phyloP scores from a whole-genome alignment of 2,888 invertebrate genomes.

The Clunio marinus region DNA sequence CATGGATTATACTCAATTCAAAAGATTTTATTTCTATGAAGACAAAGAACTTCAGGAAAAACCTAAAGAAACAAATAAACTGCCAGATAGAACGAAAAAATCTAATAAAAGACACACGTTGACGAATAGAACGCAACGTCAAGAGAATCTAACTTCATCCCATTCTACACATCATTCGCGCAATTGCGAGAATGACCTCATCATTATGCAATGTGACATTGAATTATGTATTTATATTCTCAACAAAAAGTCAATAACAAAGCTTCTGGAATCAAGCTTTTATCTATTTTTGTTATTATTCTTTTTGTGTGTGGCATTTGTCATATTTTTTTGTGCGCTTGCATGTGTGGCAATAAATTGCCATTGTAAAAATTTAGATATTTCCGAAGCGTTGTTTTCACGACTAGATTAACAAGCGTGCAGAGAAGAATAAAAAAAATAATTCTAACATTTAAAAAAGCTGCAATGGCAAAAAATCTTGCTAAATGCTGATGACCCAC shows the following conservation, averaged over 20 bases:
- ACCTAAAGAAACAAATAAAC: no score
- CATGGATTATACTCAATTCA: not conserved
- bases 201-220: conserved; percentile 31
- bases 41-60: not conserved
- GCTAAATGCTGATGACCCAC: not conserved
- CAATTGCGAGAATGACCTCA: conserved; percentile 15
- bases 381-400: not conserved
- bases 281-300: not conserved
- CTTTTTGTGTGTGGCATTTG: not conserved
- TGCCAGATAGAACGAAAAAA: no score
- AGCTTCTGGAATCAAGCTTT: conserved; percentile 5
- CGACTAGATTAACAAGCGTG: not conserved
- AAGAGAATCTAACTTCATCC: not conserved
- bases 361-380: not conserved
- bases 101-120: no score
- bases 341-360: not conserved
- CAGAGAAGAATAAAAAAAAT: not conserved
- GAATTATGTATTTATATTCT: conserved; percentile 13
- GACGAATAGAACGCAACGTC: not conserved
- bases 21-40: not conserved
- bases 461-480: not conserved
- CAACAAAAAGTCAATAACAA: conserved; percentile 10
- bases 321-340: not conserved
- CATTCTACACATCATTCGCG: not conserved
- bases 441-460: not conserved